A percentile compares a stretch with the other conserved stretches of the same genome.
Evolutionary conservation across 1,140 invertebrate genomes (phyloP).

Genomic region (Hormaphis cornu): DNA sequence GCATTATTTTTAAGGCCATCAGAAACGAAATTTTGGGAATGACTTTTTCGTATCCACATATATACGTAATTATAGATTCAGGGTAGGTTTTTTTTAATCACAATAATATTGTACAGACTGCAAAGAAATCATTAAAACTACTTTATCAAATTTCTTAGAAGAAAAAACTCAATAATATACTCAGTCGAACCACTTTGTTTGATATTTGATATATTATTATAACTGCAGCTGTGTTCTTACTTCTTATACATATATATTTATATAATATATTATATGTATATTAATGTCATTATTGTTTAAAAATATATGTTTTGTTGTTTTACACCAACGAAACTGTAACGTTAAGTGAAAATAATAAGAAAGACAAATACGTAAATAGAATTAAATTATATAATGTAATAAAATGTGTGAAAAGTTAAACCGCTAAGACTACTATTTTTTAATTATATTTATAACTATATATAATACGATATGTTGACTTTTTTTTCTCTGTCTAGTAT

Average conservation of each 20-base stretch:
- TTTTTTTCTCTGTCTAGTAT: constrained; percentile 18
- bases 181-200: neutral
- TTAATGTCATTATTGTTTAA: neutral
- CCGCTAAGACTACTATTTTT: constrained; percentile 24
- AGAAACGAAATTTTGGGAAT: neutral
- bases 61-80: constrained; percentile 32
- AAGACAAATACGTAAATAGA: constrained; percentile 24
- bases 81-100: constrained; percentile 17
- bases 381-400: neutral
- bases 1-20: constrained; percentile 15
- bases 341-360: constrained; percentile 2
- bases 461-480: constrained; percentile 9
- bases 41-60: constrained; percentile 19
- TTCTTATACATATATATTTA: too few relatives aligned
- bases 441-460: constrained; percentile 15
- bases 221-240: too few relatives aligned
- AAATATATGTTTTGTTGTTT: constrained; percentile 12
- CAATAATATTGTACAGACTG: neutral
- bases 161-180: neutral
- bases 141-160: neutral
- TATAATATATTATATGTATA: constrained; percentile 4
- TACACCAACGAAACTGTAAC: neutral
- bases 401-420: constrained; percentile 14
- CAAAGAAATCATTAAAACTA: neutral
- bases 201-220: neutral